phyloP scores from a whole-genome alignment of 2,797 vertebrate genomes.

The Naso thynnoides region DNA sequence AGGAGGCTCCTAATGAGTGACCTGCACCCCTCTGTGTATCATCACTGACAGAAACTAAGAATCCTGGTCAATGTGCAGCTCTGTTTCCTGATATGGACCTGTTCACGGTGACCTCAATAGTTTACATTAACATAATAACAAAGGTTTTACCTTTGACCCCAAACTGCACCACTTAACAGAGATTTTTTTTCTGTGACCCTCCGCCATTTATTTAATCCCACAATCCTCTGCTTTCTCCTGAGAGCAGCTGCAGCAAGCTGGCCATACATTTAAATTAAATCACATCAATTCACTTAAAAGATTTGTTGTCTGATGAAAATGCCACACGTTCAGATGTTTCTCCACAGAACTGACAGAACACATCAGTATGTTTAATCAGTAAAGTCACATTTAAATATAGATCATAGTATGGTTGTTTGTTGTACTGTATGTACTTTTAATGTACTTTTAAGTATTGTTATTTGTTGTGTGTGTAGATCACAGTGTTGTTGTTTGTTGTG shows the following conservation, averaged over 20 bases:
- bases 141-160: conserved; percentile 50
- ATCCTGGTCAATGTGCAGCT: not conserved
- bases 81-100: not conserved
- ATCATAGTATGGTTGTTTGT: not conserved
- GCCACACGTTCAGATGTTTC: conserved; percentile 4
- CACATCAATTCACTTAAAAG: conserved; percentile 44
- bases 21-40: too few species aligned
- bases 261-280: conserved; percentile 1
- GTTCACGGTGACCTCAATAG: not conserved
- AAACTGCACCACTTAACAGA: conserved; percentile 49
- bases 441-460: conserved; percentile 88
- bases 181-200: conserved; percentile 58
- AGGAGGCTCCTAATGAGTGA: too few species aligned
- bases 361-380: too few species aligned
- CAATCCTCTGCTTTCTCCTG: conserved; percentile 56
- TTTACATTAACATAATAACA: conserved; percentile 30
- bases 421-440: not conserved
- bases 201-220: conserved; percentile 68
- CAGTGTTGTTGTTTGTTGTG: not conserved
- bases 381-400: too few species aligned
- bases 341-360: not conserved
- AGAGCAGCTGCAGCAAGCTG: conserved; percentile 41
- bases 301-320: conserved; percentile 48
- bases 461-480: not conserved
- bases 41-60: not conserved